Base-by-base conservation (phyloP, 2,888 invertebrate genomes). In the Lydus trimaculatus region DNA sequence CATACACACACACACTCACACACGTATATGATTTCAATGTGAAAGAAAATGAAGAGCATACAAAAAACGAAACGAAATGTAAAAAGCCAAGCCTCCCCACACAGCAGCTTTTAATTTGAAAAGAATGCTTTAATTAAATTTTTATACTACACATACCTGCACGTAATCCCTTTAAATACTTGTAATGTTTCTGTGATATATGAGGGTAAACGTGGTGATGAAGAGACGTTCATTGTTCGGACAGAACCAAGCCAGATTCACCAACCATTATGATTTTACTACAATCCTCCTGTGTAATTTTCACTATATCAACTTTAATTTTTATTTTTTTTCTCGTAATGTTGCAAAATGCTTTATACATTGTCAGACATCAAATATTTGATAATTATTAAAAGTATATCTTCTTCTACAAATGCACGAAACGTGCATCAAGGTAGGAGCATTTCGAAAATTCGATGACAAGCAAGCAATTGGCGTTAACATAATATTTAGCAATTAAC, bases 101-200 rank as follows among this genome's bases (percentile, higher is more conserved):
- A 39, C 65, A 52, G 63, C 62, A 70, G 73, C 67, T 70, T 70
- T 72, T 72, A 73, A 75, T 74, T 74, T 71, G 63, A 65, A 70
- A 71, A 73, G 76, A 75, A 75, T 75, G 75, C 74, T 76, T 76
- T 76, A 76, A 76, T 76, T 76, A 76, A 75, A 76, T 76, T 76
- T 76, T 73, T 72, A 72, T 70, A 70, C 61, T 31, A 70, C 70
- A 70, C 60, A 58, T 61, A 74, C 69, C 67, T 66, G 64, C 23
- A 52, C 52, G 23, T 52, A 52, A 52, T 52, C 52, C 52, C 52
- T 52, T 52, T 52, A 52, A 52, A 52, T 52, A 52, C 52, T 52
- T 52, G 52, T 52, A 52, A 52, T 52, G 52, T 52, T 52, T 52
- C 52, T 52, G 52, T 52, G 52, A 52, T 52, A 52, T 52, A 52